Percentiles rank a stretch among this genome's conserved stretches.
Conservation (phyloP, 2,113 vertebrate species). For the Steatornis caripensis region DNA sequence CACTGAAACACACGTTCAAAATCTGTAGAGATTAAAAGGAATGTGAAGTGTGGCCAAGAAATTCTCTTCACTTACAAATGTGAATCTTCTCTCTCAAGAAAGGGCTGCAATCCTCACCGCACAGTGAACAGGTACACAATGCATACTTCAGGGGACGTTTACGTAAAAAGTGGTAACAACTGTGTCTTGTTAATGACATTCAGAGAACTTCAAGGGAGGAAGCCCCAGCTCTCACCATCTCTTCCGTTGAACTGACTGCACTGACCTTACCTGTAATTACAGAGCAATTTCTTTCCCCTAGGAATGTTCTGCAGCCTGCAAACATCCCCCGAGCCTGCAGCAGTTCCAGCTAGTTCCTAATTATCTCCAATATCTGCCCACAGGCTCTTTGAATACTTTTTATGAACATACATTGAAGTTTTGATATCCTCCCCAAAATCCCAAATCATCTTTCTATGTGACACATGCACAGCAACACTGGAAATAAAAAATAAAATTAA, state of each 20-base stretch:
- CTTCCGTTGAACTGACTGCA: not conserved
- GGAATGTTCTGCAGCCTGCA: conserved; percentile 38
- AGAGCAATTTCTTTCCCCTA: not conserved
- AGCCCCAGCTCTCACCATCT: not conserved
- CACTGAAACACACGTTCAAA: not conserved
- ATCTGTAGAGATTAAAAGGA: not conserved
- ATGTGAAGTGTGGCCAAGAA: not conserved
- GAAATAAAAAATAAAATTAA: not conserved
- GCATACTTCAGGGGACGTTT: not conserved
- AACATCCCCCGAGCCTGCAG: conserved; percentile 26
- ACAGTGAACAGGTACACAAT: not conserved
- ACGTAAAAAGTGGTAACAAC: not conserved
- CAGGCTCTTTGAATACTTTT: not conserved
- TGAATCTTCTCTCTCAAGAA: not conserved
- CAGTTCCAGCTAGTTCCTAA: conserved; percentile 47
- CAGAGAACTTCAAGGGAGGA: not conserved
- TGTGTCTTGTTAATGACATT: not conserved
- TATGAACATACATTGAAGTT: not conserved
- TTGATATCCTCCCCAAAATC: not conserved
- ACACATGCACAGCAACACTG: not conserved
- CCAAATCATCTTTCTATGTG: not conserved
- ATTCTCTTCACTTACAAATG: not conserved
- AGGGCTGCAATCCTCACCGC: not conserved
- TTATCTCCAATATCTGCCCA: conserved; percentile 42
- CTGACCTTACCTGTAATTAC: conserved; percentile 57